Evolutionary conservation across 2,113 vertebrate genomes (phyloP).

Genomic region (Misgurnus anguillicaudatus): DNA sequence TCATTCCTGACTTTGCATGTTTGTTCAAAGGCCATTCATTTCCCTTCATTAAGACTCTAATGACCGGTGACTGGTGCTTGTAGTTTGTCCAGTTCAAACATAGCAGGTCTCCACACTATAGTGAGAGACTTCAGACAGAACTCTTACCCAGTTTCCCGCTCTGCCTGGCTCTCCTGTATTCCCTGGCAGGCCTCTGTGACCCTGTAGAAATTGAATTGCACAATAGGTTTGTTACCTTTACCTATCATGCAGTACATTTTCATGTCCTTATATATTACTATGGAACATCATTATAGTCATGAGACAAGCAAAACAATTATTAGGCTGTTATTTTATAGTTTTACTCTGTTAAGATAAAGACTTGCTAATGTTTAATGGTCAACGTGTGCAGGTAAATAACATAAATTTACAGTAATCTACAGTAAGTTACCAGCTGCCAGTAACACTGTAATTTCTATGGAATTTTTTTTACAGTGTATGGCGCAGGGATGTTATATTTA

Average conservation of each 20-base stretch:
- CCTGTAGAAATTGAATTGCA: conserved; percentile 61
- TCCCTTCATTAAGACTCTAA: not conserved
- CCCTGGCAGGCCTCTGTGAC: conserved; percentile 74
- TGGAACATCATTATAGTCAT: not conserved
- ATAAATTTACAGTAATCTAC: no score
- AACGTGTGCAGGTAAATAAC: no score
- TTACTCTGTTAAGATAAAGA: no score
- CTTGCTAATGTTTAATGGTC: no score
- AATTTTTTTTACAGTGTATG: no score
- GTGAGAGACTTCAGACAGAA: conserved; percentile 24
- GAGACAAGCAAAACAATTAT: no score
- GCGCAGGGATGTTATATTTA: conserved; percentile 44
- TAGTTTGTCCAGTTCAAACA: conserved; percentile 8
- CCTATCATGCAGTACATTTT: not conserved
- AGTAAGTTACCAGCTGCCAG: no score
- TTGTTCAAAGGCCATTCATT: conserved; percentile 8
- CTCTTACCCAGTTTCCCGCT: conserved; percentile 71
- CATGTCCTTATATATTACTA: no score
- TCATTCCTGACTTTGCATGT: conserved; percentile 16
- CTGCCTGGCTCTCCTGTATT: conserved; percentile 61
- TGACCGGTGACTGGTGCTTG: not conserved
- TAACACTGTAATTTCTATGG: no score
- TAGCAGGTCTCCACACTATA: not conserved
- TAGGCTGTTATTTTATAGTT: no score
- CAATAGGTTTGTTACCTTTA: not conserved